Percentiles rank a stretch among this genome's conserved stretches.
Conservation (phyloP, 2,113 vertebrate species). For the Cyphomyrus plagiostoma region DNA sequence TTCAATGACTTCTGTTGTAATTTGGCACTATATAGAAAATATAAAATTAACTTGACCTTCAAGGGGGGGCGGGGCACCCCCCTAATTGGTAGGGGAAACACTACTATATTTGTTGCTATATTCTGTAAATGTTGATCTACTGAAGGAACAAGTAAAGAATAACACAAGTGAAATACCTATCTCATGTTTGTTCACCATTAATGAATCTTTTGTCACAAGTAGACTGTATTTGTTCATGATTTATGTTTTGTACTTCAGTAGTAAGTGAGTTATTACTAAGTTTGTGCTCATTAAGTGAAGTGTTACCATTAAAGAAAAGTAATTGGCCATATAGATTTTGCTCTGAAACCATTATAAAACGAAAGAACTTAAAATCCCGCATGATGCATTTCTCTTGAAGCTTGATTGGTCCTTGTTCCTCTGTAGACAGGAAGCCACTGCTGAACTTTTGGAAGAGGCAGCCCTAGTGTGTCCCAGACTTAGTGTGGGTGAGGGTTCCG, state of each 20-base stretch:
- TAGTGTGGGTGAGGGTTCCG: constrained; percentile 28
- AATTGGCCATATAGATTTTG: not conserved
- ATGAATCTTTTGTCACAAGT: not conserved
- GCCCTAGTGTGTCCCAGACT: constrained; percentile 30
- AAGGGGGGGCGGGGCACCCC: too few relatives aligned
- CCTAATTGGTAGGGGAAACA: too few relatives aligned
- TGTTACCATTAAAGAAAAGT: not conserved
- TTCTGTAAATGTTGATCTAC: not conserved
- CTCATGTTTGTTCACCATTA: not conserved
- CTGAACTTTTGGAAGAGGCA: constrained; percentile 41
- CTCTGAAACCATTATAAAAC: not conserved
- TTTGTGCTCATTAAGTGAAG: not conserved
- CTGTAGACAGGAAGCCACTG: constrained; percentile 41
- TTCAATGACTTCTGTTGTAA: too few relatives aligned
- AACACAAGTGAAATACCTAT: not conserved
- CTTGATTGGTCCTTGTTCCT: not conserved
- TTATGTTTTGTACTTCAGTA: not conserved
- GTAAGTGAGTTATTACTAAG: not conserved
- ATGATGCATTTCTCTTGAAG: not conserved
- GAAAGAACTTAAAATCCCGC: not conserved
- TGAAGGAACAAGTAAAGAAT: not conserved
- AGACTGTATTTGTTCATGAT: not conserved
- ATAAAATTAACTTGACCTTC: too few relatives aligned
- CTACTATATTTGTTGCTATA: not conserved
- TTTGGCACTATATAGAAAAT: too few relatives aligned